phyloP scores from a whole-genome alignment of 1,140 invertebrate species.

The Zaprionus inermis region DNA sequence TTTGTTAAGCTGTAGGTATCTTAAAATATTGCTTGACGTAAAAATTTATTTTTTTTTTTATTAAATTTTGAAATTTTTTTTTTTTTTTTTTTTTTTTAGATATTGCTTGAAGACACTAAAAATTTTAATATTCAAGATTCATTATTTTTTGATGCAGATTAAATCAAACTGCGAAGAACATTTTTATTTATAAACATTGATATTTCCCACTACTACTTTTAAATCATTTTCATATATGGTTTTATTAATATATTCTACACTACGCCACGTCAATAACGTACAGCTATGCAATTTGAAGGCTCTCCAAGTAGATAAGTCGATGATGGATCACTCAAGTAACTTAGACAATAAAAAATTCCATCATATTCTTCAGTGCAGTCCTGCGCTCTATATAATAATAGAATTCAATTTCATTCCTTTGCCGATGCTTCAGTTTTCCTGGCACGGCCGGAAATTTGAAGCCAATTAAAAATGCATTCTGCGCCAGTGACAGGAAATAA shows the following conservation, averaged over 20 bases:
- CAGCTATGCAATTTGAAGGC: not conserved
- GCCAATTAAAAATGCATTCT: constrained; percentile 78
- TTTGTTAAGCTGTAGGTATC: not conserved
- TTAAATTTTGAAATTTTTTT: too few species aligned
- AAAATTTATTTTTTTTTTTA: too few species aligned
- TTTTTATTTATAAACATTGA: too few species aligned
- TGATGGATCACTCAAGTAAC: not conserved
- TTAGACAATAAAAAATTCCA: not conserved
- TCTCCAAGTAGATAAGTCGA: not conserved
- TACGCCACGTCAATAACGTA: not conserved
- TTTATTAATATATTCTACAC: too few species aligned
- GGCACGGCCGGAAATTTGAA: constrained; percentile 67
- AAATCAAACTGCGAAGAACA: too few species aligned
- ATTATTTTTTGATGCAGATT: too few species aligned
- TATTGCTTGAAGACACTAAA: too few species aligned
- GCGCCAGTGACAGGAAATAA: constrained; percentile 68
- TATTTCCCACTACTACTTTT: too few species aligned
- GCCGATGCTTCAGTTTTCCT: constrained; percentile 39
- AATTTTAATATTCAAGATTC: too few species aligned
- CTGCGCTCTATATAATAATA: constrained; percentile 44
- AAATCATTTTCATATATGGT: too few species aligned
- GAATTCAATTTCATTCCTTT: constrained; percentile 57
- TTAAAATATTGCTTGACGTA: too few species aligned
- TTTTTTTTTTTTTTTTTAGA: too few species aligned
- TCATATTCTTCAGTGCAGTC: constrained; percentile 10